Base-by-base conservation (phyloP, 2,797 vertebrate species). In the Pipistrellus pipistrellus region DNA sequence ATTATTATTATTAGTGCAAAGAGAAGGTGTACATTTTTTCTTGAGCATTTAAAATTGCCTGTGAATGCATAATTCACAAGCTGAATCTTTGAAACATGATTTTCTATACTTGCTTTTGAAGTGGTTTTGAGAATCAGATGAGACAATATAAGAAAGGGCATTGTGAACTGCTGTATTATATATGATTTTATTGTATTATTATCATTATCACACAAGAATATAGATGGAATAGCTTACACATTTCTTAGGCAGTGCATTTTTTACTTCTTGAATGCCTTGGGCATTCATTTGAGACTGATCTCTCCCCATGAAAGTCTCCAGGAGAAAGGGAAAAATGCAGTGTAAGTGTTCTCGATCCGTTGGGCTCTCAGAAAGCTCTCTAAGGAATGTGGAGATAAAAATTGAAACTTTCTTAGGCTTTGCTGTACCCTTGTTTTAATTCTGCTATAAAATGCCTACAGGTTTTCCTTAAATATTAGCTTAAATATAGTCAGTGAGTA, bases 291-390 rank as follows among this genome's bases (percentile, higher is more conserved):
- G 38, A 84, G 38, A 85, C 23, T n/a, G 7, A 66, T 88, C 5
- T 85, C 13, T 86, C 14, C 51, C 93, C 7, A 57, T 35, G 32
- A 82, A 95, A 90, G 9, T 77, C 46, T 91, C 89, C 12, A 77
- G n/a, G 73, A 94, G 51, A 44, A 92, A 95, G 66, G 21, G 14
- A 89, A 25, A 93, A 89, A 82, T 72, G 8, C 1, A 8, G 0
- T 77, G 1, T 55, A 77, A 81, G 88, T 95, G n/a, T 89, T 93
- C 68, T 78, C 35, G 23, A 90, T 93, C n/a, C 14, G 41, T 64
- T 78, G 57, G 66, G 32, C 44, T 73, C 62, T 71, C 18, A 13
- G 13, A 57, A 62, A 89, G 23, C 30, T 84, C 81, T 84, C 51
- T 6, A 80, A 55, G 32, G 41, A 80, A 59, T 62, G 13, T 38